Evolutionary conservation across 2,113 vertebrate genomes (phyloP).

Genomic region (Lamprotornis superbus): DNA sequence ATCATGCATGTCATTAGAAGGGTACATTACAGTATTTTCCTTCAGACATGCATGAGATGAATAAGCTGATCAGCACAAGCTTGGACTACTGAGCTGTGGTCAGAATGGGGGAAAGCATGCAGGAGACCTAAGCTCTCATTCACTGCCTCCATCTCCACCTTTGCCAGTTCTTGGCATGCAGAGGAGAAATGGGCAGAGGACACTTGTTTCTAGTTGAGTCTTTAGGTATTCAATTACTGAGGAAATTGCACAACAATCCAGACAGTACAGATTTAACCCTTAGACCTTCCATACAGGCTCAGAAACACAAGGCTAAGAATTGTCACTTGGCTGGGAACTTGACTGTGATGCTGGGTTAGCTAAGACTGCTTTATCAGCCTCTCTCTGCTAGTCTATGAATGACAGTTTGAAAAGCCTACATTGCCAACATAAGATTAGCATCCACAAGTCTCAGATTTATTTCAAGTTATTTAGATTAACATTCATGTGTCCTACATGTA

Average conservation of each 20-base stretch:
- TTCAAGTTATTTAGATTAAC: slow-evolving; percentile 13
- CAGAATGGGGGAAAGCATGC: not conserved
- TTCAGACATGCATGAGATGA: not conserved
- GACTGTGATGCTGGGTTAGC: not conserved
- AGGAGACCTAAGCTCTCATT: not conserved
- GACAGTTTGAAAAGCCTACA: not conserved
- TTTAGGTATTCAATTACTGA: not conserved
- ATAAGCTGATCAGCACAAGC: not conserved
- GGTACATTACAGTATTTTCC: not conserved
- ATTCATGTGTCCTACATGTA: not conserved
- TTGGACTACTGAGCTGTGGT: not conserved
- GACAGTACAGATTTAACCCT: not conserved
- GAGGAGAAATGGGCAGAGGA: not conserved
- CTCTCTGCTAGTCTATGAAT: not conserved
- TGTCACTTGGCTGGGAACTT: not conserved
- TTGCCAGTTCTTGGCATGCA: not conserved
- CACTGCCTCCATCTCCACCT: not conserved
- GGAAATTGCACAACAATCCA: not conserved
- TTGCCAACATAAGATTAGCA: not conserved
- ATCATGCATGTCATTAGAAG: not conserved
- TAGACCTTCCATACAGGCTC: not conserved
- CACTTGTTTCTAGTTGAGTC: not conserved
- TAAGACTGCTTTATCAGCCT: not conserved
- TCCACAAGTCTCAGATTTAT: not conserved
- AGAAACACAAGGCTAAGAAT: not conserved